Percentiles rank a stretch among this genome's conserved stretches.
Conservation (phyloP, 1,140 invertebrate genomes). For the Periplaneta americana region DNA sequence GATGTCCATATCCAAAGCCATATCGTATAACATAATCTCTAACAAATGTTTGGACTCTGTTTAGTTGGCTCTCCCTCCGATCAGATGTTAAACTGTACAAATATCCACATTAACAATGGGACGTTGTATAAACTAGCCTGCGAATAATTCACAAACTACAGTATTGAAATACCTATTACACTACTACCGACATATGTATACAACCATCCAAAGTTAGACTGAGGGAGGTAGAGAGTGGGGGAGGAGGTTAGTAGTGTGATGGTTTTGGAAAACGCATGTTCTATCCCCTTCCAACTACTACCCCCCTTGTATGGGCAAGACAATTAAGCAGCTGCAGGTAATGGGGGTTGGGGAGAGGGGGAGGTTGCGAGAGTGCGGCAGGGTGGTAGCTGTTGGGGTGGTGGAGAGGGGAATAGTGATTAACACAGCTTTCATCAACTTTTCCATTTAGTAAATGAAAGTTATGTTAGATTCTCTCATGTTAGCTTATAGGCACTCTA, state of each 20-base stretch:
- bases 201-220: background rate
- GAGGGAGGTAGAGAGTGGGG: no score
- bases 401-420: background rate
- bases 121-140: background rate
- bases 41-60: background rate
- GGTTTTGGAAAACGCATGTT: background rate
- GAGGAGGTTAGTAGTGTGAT: background rate
- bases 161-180: background rate
- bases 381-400: background rate
- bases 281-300: background rate
- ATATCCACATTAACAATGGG: background rate
- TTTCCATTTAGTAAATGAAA: background rate
- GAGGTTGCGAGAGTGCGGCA: background rate
- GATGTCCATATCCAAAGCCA: background rate
- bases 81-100: background rate
- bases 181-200: background rate
- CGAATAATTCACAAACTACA: background rate
- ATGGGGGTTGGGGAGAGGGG: background rate
- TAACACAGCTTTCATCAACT: background rate
- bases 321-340: background rate
- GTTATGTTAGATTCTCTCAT: background rate
- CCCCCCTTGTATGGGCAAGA: background rate
- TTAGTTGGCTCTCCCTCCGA: background rate
- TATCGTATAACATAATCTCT: background rate
- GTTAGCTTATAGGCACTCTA: background rate